Evolutionary conservation across 2,113 vertebrate species (phyloP).

Genomic region (Eudyptes chrysolophus): DNA sequence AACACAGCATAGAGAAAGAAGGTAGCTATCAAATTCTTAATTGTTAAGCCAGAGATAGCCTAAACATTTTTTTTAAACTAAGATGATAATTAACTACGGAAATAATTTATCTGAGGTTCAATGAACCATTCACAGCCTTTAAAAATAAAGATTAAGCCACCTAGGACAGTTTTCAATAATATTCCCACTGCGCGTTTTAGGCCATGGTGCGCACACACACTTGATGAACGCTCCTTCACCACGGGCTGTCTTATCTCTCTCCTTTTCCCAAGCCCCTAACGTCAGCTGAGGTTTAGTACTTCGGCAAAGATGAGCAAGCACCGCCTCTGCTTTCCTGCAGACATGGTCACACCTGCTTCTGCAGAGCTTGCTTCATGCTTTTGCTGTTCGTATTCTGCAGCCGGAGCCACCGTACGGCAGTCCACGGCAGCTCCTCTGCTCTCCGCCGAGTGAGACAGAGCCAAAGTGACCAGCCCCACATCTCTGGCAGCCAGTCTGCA

Average conservation of each 20-base stretch:
- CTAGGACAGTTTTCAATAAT: background rate
- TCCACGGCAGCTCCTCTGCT: background rate
- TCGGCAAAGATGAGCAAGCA: background rate
- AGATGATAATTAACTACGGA: background rate
- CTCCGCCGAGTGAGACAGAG: rapidly evolving
- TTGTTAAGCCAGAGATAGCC: background rate
- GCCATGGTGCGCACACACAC: background rate
- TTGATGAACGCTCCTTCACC: too few species aligned
- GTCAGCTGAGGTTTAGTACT: background rate
- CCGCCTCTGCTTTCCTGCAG: background rate
- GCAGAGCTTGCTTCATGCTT: background rate
- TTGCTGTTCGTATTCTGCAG: rapidly evolving
- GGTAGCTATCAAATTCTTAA: background rate
- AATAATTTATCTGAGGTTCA: background rate
- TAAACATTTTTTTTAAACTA: background rate
- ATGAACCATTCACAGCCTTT: background rate
- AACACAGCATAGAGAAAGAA: background rate
- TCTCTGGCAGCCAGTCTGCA: background rate
- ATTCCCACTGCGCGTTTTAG: background rate
- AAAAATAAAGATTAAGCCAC: background rate
- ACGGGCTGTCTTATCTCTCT: rapidly evolving
- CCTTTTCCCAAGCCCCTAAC: background rate
- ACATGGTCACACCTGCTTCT: background rate
- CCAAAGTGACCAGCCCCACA: background rate
- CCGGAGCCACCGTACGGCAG: rapidly evolving